Conservation (phyloP, 2,888 invertebrate species). For the Hermaeophaga mercurialis region DNA sequence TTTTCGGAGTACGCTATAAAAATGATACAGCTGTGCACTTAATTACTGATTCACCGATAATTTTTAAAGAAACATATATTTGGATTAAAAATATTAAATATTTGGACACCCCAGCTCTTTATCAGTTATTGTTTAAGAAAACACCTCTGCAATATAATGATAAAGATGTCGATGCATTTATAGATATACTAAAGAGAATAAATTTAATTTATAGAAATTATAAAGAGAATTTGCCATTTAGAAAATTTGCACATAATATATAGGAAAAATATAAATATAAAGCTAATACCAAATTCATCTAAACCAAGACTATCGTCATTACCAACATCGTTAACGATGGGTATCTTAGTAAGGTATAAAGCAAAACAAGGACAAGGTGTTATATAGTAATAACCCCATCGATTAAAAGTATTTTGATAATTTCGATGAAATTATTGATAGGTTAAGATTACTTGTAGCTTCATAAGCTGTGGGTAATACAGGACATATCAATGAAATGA, state of each 20-base stretch:
- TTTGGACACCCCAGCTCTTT: not conserved
- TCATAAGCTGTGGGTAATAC: no score
- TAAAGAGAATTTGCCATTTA: not conserved
- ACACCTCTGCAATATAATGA: no score
- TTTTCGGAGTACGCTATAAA: not conserved
- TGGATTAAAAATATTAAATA: no score
- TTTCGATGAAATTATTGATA: no score
- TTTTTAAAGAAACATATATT: no score
- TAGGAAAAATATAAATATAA: not conserved
- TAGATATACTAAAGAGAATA: not conserved
- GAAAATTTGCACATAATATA: not conserved
- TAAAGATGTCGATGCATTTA: not conserved
- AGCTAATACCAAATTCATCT: not conserved
- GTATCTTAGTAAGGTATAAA: not conserved
- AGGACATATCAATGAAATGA: no score
- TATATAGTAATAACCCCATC: not conserved
- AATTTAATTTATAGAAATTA: not conserved
- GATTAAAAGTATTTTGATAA: no score
- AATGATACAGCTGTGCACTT: not conserved
- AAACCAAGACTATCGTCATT: no score
- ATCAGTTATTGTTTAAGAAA: not conserved
- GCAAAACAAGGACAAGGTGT: not conserved
- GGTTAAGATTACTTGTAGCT: no score
- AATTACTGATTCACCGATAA: constrained; percentile 1
- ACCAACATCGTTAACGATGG: no score